A percentile compares a stretch with the other conserved stretches of the same genome.
phyloP scores from a whole-genome alignment of 2,888 invertebrate genomes.

The Halictus quadricinctus region DNA sequence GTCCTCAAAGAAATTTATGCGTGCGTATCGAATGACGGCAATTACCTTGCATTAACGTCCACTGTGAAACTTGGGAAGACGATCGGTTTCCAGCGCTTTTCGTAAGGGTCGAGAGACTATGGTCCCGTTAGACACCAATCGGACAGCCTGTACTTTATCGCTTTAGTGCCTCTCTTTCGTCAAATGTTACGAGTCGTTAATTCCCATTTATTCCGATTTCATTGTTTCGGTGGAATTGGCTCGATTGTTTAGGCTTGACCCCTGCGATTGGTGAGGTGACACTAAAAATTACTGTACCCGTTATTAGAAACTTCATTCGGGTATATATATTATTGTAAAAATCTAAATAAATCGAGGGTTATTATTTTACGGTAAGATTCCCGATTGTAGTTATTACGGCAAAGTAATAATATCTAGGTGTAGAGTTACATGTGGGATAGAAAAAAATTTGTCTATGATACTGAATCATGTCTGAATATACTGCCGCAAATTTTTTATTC shows the following conservation, averaged over 20 bases:
- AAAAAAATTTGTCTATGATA: too few species aligned
- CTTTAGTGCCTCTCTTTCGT: not conserved
- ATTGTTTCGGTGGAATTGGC: conserved; percentile 11
- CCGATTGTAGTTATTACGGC: too few species aligned
- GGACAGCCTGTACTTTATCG: not conserved
- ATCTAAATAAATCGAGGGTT: too few species aligned
- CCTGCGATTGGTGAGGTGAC: not conserved
- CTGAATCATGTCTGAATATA: too few species aligned
- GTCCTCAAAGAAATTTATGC: conserved; percentile 57
- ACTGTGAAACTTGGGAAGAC: conserved; percentile 28
- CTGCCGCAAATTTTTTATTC: too few species aligned
- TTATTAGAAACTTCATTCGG: too few species aligned
- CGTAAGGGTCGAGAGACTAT: not conserved
- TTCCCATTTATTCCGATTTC: conserved; percentile 41
- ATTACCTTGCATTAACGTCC: conserved; percentile 43
- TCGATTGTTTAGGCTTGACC: not conserved
- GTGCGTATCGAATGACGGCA: conserved; percentile 52
- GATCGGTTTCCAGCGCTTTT: conserved; percentile 10
- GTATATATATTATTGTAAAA: too few species aligned
- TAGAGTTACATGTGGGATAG: too few species aligned
- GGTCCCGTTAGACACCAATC: not conserved
- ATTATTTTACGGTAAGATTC: too few species aligned
- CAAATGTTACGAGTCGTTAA: conserved; percentile 4
- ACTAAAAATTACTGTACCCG: not conserved
- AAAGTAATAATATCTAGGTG: too few species aligned